These are phyloP conservation scores for Corythornis vintsioides DNA, from an alignment of 2,113 vertebrate species.

Conservation along the genomic window DNA sequence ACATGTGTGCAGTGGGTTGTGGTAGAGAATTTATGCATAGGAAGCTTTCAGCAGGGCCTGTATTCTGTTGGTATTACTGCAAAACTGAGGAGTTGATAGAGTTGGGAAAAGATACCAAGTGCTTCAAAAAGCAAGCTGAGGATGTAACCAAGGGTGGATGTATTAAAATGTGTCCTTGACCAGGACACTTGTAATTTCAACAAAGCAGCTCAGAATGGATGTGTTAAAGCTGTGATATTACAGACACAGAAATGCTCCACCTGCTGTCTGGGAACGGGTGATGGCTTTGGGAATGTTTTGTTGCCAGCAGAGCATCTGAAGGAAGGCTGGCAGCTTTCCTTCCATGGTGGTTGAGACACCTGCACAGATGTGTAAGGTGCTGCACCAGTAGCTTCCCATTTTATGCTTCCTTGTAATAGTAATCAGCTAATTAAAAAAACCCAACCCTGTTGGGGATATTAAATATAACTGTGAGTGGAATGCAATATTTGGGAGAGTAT, in stretches of 20 bases:
- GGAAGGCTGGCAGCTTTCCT: background rate
- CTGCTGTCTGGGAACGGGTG: background rate
- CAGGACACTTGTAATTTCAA: background rate
- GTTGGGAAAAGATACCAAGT: background rate
- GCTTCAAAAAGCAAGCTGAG: background rate
- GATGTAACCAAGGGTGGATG: fast-evolving
- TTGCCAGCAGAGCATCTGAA: background rate
- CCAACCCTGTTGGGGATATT: background rate
- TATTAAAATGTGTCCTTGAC: background rate
- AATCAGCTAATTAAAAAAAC: background rate
- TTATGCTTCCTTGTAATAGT: background rate
- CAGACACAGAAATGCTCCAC: background rate
- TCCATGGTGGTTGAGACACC: background rate
- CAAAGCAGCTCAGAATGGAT: background rate
- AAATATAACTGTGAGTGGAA: background rate
- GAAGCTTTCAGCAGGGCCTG: background rate
- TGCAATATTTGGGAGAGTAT: background rate
- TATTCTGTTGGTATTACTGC: background rate
- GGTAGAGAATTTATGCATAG: background rate
- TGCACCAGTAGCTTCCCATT: background rate
- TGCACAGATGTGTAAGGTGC: background rate
- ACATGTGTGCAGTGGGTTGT: background rate
- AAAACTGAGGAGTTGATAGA: background rate
- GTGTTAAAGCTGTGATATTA: background rate
- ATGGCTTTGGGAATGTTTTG: background rate